Conservation (phyloP, 2,113 vertebrate genomes). For the Chionomys nivalis region DNA sequence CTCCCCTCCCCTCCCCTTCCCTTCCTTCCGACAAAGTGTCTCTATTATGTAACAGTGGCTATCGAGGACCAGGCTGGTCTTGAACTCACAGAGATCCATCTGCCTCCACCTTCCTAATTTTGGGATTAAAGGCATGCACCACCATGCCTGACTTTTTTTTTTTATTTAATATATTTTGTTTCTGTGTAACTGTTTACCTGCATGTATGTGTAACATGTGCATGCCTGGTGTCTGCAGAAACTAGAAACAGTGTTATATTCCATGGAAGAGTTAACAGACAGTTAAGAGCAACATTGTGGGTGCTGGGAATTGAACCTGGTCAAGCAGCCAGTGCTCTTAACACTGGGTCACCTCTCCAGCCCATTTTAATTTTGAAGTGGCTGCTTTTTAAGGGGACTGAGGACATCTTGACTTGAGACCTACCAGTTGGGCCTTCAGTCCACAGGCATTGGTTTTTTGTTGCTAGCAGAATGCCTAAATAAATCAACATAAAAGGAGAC, state of each 20-base stretch:
- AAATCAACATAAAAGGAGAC: not conserved
- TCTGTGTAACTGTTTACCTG: not conserved
- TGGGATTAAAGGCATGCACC: not conserved
- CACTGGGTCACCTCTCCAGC: not conserved
- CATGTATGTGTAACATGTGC: not conserved
- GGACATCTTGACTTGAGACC: not conserved
- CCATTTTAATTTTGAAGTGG: not conserved
- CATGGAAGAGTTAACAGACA: not conserved
- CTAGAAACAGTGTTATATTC: not conserved
- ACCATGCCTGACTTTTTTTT: not conserved
- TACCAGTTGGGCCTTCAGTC: not conserved
- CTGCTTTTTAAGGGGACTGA: not conserved
- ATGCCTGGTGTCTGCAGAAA: not conserved
- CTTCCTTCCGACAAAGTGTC: not conserved
- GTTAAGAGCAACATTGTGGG: not conserved
- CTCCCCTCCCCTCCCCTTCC: not conserved
- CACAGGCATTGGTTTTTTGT: not conserved
- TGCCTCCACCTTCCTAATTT: not conserved
- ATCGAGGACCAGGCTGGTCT: not conserved
- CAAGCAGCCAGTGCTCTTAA: too few relatives aligned
- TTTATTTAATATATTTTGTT: not conserved
- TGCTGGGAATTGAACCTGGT: not conserved
- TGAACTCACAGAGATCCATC: not conserved
- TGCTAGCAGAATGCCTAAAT: not conserved
- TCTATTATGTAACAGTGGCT: not conserved